Conservation (phyloP, 2,113 vertebrate genomes). For the Oxygymnocypris stewartii region DNA sequence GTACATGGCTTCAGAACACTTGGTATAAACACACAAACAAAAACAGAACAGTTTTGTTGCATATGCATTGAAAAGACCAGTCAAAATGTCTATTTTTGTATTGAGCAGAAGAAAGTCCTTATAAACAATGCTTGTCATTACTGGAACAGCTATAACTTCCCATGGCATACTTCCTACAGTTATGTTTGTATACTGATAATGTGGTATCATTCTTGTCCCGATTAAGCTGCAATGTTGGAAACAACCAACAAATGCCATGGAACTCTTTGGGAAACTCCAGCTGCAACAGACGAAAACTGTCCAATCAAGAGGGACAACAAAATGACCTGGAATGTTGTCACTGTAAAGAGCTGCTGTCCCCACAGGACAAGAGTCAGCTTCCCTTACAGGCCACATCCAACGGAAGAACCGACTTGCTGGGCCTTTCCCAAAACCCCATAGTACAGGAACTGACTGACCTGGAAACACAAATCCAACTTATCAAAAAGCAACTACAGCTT, state of each 20-base stretch:
- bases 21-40: neutral
- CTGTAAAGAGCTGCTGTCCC: slow-evolving; percentile 79
- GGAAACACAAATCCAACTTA: slow-evolving; percentile 89
- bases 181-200: neutral
- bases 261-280: slow-evolving; percentile 78
- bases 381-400: slow-evolving; percentile 81
- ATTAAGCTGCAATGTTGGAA: slow-evolving; percentile 82
- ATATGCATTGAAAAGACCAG: neutral
- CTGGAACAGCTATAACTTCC: neutral
- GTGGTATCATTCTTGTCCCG: slow-evolving; percentile 37
- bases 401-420: slow-evolving; percentile 84
- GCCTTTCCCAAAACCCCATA: slow-evolving; percentile 74
- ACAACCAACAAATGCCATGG: slow-evolving; percentile 84
- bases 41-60: neutral
- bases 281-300: slow-evolving; percentile 76
- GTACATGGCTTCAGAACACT: neutral
- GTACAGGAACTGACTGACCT: slow-evolving; percentile 89
- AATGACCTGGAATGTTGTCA: slow-evolving; percentile 75
- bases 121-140: neutral
- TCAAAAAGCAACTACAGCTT: slow-evolving; percentile 91
- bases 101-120: neutral
- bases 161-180: neutral
- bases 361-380: slow-evolving; percentile 76
- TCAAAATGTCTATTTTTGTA: neutral
- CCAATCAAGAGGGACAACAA: slow-evolving; percentile 75